Percentiles rank a stretch among this genome's conserved stretches.
Evolutionary conservation across 2,888 invertebrate genomes (phyloP).

Genomic region (Tyria jacobaeae): DNA sequence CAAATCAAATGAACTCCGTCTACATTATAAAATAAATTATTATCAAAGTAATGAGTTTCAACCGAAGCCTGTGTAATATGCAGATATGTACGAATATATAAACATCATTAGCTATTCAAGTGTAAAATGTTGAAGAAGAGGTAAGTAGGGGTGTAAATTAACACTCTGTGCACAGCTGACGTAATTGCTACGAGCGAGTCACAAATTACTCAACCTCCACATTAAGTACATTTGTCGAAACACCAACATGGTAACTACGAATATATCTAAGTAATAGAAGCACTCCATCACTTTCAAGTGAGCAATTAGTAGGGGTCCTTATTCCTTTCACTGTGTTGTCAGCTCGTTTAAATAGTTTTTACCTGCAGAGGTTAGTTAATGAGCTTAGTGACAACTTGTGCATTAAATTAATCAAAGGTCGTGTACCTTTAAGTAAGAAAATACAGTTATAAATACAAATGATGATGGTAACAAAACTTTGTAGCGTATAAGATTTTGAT

Average conservation of each 20-base stretch:
- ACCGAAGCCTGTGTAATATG: neutral
- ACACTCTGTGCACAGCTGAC: slow-evolving; percentile 47
- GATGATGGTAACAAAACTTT: neutral
- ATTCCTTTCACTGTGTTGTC: slow-evolving; percentile 24
- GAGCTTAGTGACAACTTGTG: slow-evolving; percentile 1
- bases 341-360: slow-evolving; percentile 25
- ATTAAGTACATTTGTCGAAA: slow-evolving; percentile 43
- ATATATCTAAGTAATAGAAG: slow-evolving; percentile 32
- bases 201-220: slow-evolving; percentile 34
- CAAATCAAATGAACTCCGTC: neutral
- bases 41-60: slow-evolving; percentile 1
- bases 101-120: slow-evolving; percentile 44
- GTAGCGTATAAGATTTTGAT: neutral
- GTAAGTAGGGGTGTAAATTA: slow-evolving; percentile 39
- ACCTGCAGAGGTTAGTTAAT: slow-evolving; percentile 17
- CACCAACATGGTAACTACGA: slow-evolving; percentile 20
- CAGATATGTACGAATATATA: slow-evolving; percentile 14
- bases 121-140: slow-evolving; percentile 46
- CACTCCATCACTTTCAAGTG: slow-evolving; percentile 41
- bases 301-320: slow-evolving; percentile 37
- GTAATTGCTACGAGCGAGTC: slow-evolving; percentile 39
- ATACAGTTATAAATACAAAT: neutral
- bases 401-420: slow-evolving; percentile 3
- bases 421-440: neutral
- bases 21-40: slow-evolving; percentile 6